A percentile compares a stretch with the other conserved stretches of the same genome.
phyloP scores from a whole-genome alignment of 2,113 vertebrate genomes.

The Tricholaema leucomelas region DNA sequence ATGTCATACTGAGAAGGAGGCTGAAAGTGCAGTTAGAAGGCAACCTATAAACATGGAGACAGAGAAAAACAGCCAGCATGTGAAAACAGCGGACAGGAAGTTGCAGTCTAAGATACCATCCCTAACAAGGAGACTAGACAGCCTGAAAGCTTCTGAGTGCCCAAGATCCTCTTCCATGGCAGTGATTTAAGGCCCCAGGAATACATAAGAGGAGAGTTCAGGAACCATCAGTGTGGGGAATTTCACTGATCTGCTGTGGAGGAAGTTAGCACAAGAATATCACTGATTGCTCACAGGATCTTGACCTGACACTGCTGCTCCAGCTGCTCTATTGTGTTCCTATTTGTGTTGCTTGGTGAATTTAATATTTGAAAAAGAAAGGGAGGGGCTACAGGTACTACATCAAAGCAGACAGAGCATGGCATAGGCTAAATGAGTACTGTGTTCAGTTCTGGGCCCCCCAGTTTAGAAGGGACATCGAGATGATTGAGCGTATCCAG shows the following conservation, averaged over 20 bases:
- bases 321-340: not conserved
- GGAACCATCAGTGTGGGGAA: not conserved
- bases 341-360: not conserved
- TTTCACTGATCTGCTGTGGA: not conserved
- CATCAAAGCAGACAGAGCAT: not conserved
- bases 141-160: not conserved
- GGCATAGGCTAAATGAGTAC: not conserved
- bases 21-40: not conserved
- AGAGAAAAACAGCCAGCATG: not conserved
- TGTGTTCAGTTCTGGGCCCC: too few relatives aligned
- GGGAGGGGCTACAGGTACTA: not conserved
- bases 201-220: not conserved
- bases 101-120: not conserved
- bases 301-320: not conserved
- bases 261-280: not conserved
- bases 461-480: too few relatives aligned
- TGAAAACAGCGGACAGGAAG: not conserved
- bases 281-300: not conserved
- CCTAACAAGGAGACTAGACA: not conserved
- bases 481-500: too few relatives aligned
- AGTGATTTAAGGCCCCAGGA: not conserved
- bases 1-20: not conserved
- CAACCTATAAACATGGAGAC: not conserved
- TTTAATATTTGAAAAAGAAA: not conserved
- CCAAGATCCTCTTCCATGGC: not conserved